Base-by-base conservation (phyloP, 2,888 invertebrate genomes). In the Trachelus iudaicus region DNA sequence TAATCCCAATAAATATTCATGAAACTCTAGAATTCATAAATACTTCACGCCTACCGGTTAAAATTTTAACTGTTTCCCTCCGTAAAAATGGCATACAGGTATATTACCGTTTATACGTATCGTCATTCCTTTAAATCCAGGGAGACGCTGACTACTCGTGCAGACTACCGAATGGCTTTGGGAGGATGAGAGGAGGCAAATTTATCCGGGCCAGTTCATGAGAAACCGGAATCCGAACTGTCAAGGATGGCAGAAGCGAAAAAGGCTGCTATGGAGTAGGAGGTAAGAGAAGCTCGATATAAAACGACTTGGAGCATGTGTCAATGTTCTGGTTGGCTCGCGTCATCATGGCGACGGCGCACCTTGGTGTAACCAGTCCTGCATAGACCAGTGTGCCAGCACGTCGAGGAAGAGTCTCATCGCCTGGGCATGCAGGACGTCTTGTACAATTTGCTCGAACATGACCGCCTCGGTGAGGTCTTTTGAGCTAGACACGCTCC, bases 381-480 rank as follows among this genome's bases (percentile, higher is more conserved):
- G 31, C 23, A 13, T 73, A 37, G 30, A 40, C 34, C 4, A 34
- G n/a, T 35, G 35, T 23, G 23, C 35, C 30, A 74, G 73, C 69
- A 35, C 77, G 77, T 77, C 35, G 75, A 75, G 15, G 80, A 79
- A 80, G 76, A 82, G 87, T 82, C 84, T 85, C 84, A 84, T 87
- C 85, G 87, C 84, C 83, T 82, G 86, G 87, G 87, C 87, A 86
- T 81, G 85, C 85, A 83, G 85, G 84, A 85, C 85, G 88, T 88
- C 88, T 87, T 87, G 88, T 88, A 89, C 88, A 89, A 89, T 89
- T 89, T 89, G 89, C 89, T 89, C 85, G 85, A 87, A 88, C 89
- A 89, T 85, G 88, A 86, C 84, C 84, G 86, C 85, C 83, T 85
- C 85, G 85, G 85, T 87, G 84, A 86, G 85, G 56, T 56, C 56